phyloP scores from a whole-genome alignment of 2,797 vertebrate species.

The Lagorchestes hirsutus region DNA sequence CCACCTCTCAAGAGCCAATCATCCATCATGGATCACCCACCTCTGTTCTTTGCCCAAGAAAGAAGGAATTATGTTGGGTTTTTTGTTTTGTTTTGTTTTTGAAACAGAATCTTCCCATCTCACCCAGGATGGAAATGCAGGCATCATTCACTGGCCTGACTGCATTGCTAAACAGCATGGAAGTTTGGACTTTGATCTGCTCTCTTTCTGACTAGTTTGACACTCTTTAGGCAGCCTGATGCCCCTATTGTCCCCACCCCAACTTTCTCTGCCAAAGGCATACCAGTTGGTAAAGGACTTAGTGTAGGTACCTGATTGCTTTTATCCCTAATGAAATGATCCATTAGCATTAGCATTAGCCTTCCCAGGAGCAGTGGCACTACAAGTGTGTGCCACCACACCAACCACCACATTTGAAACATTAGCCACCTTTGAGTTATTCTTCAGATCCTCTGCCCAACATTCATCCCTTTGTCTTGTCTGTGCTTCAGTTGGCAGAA shows the following conservation, averaged over 20 bases:
- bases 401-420: neutral
- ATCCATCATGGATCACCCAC: neutral
- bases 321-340: neutral
- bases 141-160: neutral
- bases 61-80: neutral
- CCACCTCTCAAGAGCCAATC: neutral
- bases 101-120: neutral
- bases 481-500: neutral
- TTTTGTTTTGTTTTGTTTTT: neutral
- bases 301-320: neutral
- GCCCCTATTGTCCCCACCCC: too few relatives aligned
- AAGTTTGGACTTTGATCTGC: neutral
- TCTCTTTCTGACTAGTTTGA: neutral
- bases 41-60: neutral
- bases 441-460: neutral
- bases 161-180: neutral
- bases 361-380: neutral
- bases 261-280: neutral
- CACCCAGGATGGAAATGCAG: neutral
- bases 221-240: neutral
- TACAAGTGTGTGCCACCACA: neutral
- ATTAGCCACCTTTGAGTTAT: neutral
- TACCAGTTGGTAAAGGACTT: neutral
- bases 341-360: neutral
- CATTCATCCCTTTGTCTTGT: neutral